Conservation (phyloP, 2,113 vertebrate genomes). For the Semnornis frantzii region DNA sequence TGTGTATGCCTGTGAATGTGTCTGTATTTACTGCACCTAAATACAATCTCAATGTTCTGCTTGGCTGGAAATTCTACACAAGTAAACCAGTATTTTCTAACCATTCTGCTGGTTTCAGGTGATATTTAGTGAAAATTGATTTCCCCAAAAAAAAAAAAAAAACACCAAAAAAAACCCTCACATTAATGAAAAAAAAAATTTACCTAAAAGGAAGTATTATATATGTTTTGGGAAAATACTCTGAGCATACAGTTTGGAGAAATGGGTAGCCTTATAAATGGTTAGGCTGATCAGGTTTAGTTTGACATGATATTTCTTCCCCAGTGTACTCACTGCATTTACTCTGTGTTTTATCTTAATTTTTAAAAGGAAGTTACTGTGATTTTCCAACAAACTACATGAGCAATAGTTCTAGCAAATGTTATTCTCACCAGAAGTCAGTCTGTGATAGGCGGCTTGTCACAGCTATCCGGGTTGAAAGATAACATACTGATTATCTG, state of each 20-base stretch:
- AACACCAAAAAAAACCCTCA: background rate
- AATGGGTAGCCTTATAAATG: background rate
- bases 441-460: background rate
- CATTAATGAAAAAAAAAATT: background rate
- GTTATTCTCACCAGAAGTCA: background rate
- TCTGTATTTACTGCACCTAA: slow-evolving; percentile 1
- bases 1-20: background rate
- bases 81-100: background rate
- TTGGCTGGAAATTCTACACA: background rate
- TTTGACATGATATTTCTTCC: background rate
- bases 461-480: background rate
- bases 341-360: background rate
- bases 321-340: background rate
- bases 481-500: background rate
- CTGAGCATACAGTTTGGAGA: background rate
- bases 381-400: background rate
- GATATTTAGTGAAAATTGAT: background rate
- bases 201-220: background rate
- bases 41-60: background rate
- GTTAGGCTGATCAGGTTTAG: background rate
- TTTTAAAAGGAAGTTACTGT: background rate
- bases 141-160: background rate
- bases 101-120: background rate
- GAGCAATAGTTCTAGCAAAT: background rate
- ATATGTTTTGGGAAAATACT: background rate